Percentiles rank a stretch among this genome's conserved stretches.
Evolutionary conservation across 1,140 invertebrate genomes (phyloP).

Genomic region (Lordiphosa clarofinis): DNA sequence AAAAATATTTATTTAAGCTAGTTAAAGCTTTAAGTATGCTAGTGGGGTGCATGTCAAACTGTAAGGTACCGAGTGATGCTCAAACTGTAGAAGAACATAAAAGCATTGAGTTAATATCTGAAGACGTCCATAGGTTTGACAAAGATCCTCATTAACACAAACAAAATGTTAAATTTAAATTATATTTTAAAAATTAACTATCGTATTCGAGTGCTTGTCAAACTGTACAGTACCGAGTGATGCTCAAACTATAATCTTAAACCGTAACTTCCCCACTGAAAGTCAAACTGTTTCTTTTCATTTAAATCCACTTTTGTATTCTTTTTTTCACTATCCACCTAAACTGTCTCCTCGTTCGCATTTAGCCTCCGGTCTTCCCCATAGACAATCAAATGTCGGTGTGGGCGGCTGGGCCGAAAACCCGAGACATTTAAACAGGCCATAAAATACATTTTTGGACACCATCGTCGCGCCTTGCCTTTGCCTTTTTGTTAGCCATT

Average conservation of each 20-base stretch:
- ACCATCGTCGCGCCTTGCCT: slow-evolving; percentile 21
- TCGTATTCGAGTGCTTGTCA: neutral
- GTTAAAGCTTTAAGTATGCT: neutral
- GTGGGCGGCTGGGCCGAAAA: slow-evolving; percentile 5
- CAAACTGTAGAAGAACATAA: no score
- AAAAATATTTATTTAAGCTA: neutral
- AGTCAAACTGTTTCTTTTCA: no score
- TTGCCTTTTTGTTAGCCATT: slow-evolving; percentile 44
- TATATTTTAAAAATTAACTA: neutral
- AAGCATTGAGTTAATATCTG: no score
- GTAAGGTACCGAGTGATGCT: no score
- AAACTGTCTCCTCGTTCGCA: slow-evolving; percentile 2
- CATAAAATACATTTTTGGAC: slow-evolving; percentile 69
- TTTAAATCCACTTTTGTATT: no score
- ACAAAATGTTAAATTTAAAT: neutral
- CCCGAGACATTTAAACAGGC: slow-evolving; percentile 65
- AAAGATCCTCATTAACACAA: neutral
- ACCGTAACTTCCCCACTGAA: neutral
- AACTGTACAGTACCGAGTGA: no score
- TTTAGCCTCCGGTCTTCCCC: neutral
- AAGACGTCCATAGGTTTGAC: no score
- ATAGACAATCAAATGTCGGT: slow-evolving; percentile 12
- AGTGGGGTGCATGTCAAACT: no score
- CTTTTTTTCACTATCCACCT: no score
- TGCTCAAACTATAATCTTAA: no score